Evolutionary conservation across 1,140 invertebrate species (phyloP), one percentile per base, ranked within the genome.

Genomic region (Proales similis): DNA sequence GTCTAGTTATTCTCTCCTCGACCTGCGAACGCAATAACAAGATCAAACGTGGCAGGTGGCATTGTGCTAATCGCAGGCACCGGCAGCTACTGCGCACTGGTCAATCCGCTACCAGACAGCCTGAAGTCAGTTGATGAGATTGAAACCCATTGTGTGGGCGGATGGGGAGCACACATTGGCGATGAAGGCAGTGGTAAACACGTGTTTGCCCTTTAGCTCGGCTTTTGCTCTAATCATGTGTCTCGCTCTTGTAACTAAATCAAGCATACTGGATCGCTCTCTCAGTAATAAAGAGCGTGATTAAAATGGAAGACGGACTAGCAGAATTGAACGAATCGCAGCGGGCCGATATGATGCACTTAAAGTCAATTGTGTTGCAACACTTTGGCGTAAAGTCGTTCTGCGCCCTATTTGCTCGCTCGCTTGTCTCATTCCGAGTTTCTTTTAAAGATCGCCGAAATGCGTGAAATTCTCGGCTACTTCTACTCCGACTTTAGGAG

Each of bases 61-160:
- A 81, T 96, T 65, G 88, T 94, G 14, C 71, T 96, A 22, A 97
- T 99, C 66, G 84, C 87, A 66, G 94, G 94, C 7, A 97, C 92
- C 0, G 92, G 92, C 0, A 92, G 88, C 4, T 94, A 95, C 53
- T 78, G 77, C 67, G 69, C 72, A 45, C 76, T 97, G 0, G 78
- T 86, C 30, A 91, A 92, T 75, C 82, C 86, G 0, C 30, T 43
- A 4, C 17, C 39, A 0, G 45, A 57, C 27, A 26, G 32, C 3
- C 12, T 57, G 9, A 26, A 26, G 17, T 42, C 36, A 20, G 26
- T 57, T 42, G 51, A 39, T n/a, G 51, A 57, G 12, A 39, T 57
- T 7, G 51, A 57, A 57, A 42, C 38, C 12, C 26, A 38, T 12
- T 29, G 36, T 27, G 27, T 27, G 19, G 93, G 94, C 4, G 94